Percentiles rank a stretch among this genome's conserved stretches.
These are phyloP conservation scores for Rhyacichthys aspro DNA, from an alignment of 2,797 vertebrate genomes.

Conservation along the genomic window DNA sequence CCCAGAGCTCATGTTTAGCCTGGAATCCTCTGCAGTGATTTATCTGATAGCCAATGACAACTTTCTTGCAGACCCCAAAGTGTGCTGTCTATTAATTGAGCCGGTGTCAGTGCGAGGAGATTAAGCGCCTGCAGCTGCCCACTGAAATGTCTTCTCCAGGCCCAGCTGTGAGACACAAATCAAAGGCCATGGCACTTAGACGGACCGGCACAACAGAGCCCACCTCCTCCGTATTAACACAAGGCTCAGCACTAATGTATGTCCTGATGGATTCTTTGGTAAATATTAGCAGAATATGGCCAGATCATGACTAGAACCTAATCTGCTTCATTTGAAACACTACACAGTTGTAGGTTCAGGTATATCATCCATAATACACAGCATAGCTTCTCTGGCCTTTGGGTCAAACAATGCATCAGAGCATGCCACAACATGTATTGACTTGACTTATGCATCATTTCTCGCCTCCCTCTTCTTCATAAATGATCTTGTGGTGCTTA, in stretches of 20 bases:
- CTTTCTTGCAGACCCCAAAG: slow-evolving; percentile 82
- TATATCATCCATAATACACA: background rate
- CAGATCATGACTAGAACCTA: slow-evolving; percentile 1
- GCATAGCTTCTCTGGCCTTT: slow-evolving; percentile 4
- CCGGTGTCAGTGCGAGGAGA: slow-evolving; percentile 80
- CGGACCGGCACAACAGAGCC: slow-evolving; percentile 41
- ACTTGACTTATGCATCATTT: slow-evolving; percentile 39
- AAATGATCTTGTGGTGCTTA: slow-evolving; percentile 40
- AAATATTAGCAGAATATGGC: slow-evolving; percentile 30
- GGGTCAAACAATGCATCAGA: slow-evolving; percentile 33
- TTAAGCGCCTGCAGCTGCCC: slow-evolving; percentile 84
- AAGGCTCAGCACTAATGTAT: slow-evolving; percentile 32
- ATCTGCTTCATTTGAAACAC: background rate
- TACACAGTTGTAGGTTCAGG: background rate
- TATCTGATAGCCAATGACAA: slow-evolving; percentile 80
- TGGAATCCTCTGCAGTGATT: slow-evolving; percentile 79
- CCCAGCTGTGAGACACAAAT: slow-evolving; percentile 81
- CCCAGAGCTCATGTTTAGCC: slow-evolving; percentile 38
- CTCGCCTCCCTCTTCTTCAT: slow-evolving; percentile 50
- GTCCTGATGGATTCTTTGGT: slow-evolving; percentile 31
- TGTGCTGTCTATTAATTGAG: slow-evolving; percentile 84
- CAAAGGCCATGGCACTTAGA: slow-evolving; percentile 65
- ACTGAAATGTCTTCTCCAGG: slow-evolving; percentile 69
- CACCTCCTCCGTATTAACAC: slow-evolving; percentile 47
- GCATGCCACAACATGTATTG: slow-evolving; percentile 24